phyloP scores from a whole-genome alignment of 2,113 vertebrate genomes.

The Bungarus multicinctus region DNA sequence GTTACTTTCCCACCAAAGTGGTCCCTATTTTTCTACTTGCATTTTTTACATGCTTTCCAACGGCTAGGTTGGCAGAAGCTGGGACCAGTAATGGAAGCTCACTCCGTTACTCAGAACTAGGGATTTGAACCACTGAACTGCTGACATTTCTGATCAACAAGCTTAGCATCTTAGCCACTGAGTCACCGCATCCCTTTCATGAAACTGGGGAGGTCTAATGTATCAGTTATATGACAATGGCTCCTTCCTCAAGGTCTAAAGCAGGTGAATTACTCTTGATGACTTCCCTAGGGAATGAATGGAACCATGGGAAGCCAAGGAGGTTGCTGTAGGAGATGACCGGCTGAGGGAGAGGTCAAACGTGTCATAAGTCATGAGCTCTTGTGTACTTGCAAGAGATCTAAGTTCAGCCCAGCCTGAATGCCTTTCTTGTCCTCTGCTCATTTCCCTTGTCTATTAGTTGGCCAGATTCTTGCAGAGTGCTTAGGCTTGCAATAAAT shows the following conservation, averaged over 20 bases:
- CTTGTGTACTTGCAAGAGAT: rapidly evolving
- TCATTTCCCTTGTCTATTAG: not conserved
- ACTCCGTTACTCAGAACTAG: too few species aligned
- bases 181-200: too few species aligned
- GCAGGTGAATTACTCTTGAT: not conserved
- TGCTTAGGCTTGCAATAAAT: not conserved
- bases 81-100: too few species aligned
- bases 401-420: not conserved
- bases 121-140: too few species aligned
- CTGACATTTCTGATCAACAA: too few species aligned
- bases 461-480: not conserved
- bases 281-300: not conserved
- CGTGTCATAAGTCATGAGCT: not conserved
- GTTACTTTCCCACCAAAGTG: too few species aligned
- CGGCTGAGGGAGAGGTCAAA: not conserved
- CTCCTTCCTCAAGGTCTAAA: conserved; percentile 2
- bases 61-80: too few species aligned
- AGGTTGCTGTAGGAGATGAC: not conserved
- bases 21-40: too few species aligned
- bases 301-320: not conserved
- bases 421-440: not conserved
- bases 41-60: too few species aligned
- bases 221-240: too few species aligned
- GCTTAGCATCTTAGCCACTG: too few species aligned
- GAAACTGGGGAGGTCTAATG: too few species aligned